Evolutionary conservation across 2,797 vertebrate genomes (phyloP).

Genomic region (Ctenopoma kingsleyae): DNA sequence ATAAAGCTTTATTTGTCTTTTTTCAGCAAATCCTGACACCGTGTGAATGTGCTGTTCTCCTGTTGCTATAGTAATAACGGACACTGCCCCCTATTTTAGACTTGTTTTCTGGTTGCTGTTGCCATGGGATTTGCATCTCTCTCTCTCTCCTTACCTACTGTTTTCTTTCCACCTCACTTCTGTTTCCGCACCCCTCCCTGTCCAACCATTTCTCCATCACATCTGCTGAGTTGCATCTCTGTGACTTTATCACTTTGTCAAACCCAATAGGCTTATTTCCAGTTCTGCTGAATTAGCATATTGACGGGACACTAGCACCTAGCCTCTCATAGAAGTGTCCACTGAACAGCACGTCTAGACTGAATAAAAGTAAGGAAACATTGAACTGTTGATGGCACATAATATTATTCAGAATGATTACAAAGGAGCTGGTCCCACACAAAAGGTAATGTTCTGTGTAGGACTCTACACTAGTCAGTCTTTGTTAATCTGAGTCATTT

Average conservation of each 20-base stretch:
- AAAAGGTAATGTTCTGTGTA: conserved; percentile 9
- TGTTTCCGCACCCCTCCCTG: conserved; percentile 49
- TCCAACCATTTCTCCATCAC: conserved; percentile 43
- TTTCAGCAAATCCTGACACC: conserved; percentile 84
- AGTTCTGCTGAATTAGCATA: conserved; percentile 67
- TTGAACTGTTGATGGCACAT: conserved; percentile 21
- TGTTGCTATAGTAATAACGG: conserved; percentile 92
- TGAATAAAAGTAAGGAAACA: conserved; percentile 22
- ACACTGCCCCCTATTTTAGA: conserved; percentile 92
- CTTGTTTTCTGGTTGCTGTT: conserved; percentile 90
- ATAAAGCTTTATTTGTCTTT: conserved; percentile 79
- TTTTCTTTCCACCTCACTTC: conserved; percentile 63
- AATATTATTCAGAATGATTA: conserved; percentile 12
- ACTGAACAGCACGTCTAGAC: conserved; percentile 18
- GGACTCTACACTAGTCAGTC: conserved; percentile 14
- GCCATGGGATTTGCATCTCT: conserved; percentile 90
- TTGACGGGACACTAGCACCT: conserved; percentile 27
- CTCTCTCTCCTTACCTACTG: conserved; percentile 67
- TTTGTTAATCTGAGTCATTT: conserved; percentile 51
- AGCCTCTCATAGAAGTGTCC: conserved; percentile 42
- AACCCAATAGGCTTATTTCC: conserved; percentile 60
- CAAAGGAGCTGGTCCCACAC: conserved; percentile 26
- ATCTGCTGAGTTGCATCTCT: conserved; percentile 80
- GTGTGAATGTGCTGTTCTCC: conserved; percentile 83
- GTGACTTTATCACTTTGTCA: conserved; percentile 55